Evolutionary conservation across 2,113 vertebrate species (phyloP).

Genomic region (Notothenia coriiceps): DNA sequence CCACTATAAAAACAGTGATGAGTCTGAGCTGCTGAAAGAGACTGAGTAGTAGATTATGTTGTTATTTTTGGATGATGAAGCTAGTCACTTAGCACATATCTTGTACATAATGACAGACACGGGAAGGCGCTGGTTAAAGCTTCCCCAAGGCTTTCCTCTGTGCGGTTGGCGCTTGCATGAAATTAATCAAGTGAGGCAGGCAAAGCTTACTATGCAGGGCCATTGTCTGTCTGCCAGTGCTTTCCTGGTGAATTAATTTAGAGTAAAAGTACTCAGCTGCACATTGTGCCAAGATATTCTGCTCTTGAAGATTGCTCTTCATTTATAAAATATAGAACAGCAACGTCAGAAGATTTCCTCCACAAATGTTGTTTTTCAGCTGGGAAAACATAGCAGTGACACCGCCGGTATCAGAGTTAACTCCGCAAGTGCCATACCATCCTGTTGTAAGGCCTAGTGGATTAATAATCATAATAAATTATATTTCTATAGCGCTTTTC

Average conservation of each 20-base stretch:
- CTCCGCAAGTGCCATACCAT: conserved; percentile 9
- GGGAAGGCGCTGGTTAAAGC: conserved; percentile 34
- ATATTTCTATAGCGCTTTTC: too few species aligned
- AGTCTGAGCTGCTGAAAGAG: background rate
- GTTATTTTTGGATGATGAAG: conserved; percentile 41
- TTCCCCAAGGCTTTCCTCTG: conserved; percentile 35
- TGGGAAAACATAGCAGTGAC: background rate
- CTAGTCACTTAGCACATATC: conserved; percentile 29
- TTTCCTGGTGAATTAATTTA: conserved; percentile 37
- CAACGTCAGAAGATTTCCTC: conserved; percentile 33
- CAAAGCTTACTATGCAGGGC: conserved; percentile 22
- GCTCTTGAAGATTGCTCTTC: conserved; percentile 24
- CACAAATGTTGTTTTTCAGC: conserved; percentile 11
- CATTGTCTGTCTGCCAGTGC: conserved; percentile 45
- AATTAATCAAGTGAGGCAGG: conserved; percentile 42
- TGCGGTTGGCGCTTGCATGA: conserved; percentile 5
- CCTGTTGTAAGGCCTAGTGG: background rate
- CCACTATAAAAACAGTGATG: background rate
- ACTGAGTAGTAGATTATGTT: conserved; percentile 26
- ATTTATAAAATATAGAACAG: conserved; percentile 36
- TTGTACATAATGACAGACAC: conserved; percentile 23
- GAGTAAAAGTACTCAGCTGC: conserved; percentile 35
- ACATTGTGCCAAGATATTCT: conserved; percentile 23
- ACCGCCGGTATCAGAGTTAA: background rate
- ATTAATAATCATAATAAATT: background rate